Base-by-base conservation (phyloP, 2,113 vertebrate genomes). In the Motacilla alba region DNA sequence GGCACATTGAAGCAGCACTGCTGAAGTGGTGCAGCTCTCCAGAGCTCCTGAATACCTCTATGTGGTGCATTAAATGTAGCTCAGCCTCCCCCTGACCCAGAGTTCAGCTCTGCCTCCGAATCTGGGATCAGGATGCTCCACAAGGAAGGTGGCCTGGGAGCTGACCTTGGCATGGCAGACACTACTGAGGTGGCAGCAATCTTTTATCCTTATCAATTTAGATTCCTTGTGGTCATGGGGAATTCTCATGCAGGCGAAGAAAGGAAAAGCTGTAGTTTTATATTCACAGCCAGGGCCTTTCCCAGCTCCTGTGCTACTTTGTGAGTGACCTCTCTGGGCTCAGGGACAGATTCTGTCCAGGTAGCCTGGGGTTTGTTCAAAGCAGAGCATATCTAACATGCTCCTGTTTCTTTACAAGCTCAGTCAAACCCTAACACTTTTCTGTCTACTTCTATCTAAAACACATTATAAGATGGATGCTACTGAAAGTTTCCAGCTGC, bases 381-480 rank as follows among this genome's bases (percentile, higher is more conserved):
- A 79, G 43, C 39, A 94, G 15, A 75, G 22, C 10, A 59, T 13
- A 52, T n/a, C 12, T 55, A 23, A 47, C 21, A 6, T 27, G 10
- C 1, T 8, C 7, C 13, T 23, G 7, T 27, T 76, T 83, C 49
- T 41, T 87, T 47, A 60, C 15, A 46, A 52, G 9, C 52, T 90
- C 49, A 44, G 53, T 28, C 11, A 85, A 84, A 63, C 2, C 3
- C 10, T n/a, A 53, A 8, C 2, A 33, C 55, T 73, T 79, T 78
- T 31, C 22, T 2, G 24, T n/a, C 20, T n/a, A 10, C 2, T 80
- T 68, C 27, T 41, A 10, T 27, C 18, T 87, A n/a, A 94, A 79
- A 53, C 35, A 18, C 0, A 0, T 46, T 18, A n/a, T 24, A 49
- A 58, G 11, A 10, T 21, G 5, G 31, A 67, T 63, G 13, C 5